Conservation (phyloP, 2,888 invertebrate species). For the Eristalis intricaria region DNA sequence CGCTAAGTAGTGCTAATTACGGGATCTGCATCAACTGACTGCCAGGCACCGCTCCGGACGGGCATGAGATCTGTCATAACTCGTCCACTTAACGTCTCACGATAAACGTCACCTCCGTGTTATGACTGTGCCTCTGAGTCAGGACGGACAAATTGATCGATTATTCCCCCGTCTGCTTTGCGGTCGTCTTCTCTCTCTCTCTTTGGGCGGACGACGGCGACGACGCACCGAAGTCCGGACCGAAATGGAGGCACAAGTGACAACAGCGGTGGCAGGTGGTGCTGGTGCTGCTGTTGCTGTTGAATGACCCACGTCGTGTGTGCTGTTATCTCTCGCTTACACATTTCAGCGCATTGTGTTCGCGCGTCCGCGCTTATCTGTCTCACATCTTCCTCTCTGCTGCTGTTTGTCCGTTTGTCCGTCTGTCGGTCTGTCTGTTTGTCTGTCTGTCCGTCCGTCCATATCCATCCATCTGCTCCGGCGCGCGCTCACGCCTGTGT, state of each 20-base stretch:
- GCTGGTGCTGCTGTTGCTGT: not conserved
- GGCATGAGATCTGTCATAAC: slow-evolving; percentile 40
- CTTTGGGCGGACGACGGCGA: not conserved
- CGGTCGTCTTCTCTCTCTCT: slow-evolving; percentile 1
- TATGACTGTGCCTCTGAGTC: slow-evolving; percentile 55
- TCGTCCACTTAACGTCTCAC: slow-evolving; percentile 45
- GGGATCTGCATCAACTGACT: not conserved
- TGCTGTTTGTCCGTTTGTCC: slow-evolving; percentile 37
- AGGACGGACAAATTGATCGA: slow-evolving; percentile 67
- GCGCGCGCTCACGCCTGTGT: not conserved
- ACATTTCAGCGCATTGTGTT: slow-evolving; percentile 66
- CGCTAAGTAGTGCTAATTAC: not conserved
- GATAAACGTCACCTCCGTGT: slow-evolving; percentile 54
- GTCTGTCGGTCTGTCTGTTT: slow-evolving; percentile 36
- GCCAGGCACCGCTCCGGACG: not conserved
- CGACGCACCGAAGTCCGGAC: not conserved
- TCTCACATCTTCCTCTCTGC: slow-evolving; percentile 46
- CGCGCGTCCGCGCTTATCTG: slow-evolving; percentile 64
- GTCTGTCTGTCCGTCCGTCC: not conserved
- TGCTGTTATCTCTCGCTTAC: slow-evolving; percentile 58
- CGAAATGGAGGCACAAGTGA: not conserved
- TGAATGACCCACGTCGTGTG: slow-evolving; percentile 55
- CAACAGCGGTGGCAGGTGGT: not conserved
- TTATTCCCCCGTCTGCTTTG: slow-evolving; percentile 42
- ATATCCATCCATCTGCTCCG: too few relatives aligned